Evolutionary conservation across 2,113 vertebrate species (phyloP), one percentile per base, ranked within the genome.

Genomic region (Silurus glanis): DNA sequence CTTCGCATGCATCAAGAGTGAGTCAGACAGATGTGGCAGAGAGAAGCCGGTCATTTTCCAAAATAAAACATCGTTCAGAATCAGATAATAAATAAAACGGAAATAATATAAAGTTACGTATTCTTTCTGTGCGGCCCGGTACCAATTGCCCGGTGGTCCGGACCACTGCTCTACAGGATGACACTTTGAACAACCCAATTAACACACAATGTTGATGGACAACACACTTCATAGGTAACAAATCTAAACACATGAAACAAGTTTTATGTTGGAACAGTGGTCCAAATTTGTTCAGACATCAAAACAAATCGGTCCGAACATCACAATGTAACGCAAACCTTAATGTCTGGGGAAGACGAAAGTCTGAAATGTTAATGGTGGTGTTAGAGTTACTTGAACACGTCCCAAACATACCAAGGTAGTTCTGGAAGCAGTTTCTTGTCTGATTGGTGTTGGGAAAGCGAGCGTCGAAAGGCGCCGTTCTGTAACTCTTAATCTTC

Each of bases 361-460:
- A 12, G 37, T 45, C 37, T 4, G 7, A 14, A 9, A 16, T 47
- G 37, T 72, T 23, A 17, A 79, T 55, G 56, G 9, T 17, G 14
- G 53, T 28, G 53, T 56, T 7, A 37, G 17, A 2, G 12, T 59
- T 21, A 79, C 13, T 56, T 56, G 17, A 79, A 79, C 8, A 56
- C 25, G 8, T 59, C 9, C 13, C 51, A 51, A 23, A 76, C 91
- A 93, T 85, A 96, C 96, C 96, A 83, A 96, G 78, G 80, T 96
- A 96, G 89, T 96, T 96, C 91, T 96, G 95, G 89, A 87, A 96
- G 88, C 96, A 96, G 94, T 96, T 96, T 84, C 94, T 92, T 71
- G 95, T 95, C 93, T 96, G 96, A 91, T 96, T 96, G 37, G 93
- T 93, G 91, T 96, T 96, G n/a, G 96, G 95, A 89, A 96, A 96